A percentile compares a stretch with the other conserved stretches of the same genome.
Conservation (phyloP, 2,113 vertebrate genomes). For the Clupea harengus region DNA sequence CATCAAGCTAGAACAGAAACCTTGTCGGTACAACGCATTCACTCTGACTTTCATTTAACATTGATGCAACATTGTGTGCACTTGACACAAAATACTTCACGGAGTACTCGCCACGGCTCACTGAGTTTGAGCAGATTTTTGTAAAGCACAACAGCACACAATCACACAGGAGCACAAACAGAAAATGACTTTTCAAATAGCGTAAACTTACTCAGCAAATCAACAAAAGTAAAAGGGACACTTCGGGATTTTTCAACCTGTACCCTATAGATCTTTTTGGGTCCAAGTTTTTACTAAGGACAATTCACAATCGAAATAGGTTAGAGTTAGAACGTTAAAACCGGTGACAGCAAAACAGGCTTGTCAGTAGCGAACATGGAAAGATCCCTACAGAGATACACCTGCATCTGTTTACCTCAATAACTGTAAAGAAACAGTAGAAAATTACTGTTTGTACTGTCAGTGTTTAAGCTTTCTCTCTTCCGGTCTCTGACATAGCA, state of each 20-base stretch:
- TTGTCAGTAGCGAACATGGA: too few species aligned
- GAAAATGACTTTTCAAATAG: background rate
- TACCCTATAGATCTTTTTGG: too few species aligned
- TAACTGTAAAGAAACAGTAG: background rate
- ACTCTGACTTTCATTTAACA: constrained; percentile 23
- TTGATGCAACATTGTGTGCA: constrained; percentile 10
- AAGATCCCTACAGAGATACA: too few species aligned
- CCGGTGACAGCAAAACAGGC: too few species aligned
- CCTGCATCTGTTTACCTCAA: background rate
- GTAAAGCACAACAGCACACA: background rate
- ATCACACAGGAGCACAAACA: background rate
- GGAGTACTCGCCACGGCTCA: background rate
- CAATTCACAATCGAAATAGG: too few species aligned
- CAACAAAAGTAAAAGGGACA: too few species aligned
- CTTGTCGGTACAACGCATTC: constrained; percentile 26
- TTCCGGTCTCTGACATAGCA: too few species aligned
- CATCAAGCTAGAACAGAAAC: constrained; percentile 20
- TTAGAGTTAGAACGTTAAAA: too few species aligned
- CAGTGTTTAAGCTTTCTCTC: too few species aligned
- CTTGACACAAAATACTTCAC: constrained; percentile 11
- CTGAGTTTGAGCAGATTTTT: background rate
- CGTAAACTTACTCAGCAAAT: background rate
- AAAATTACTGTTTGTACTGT: background rate
- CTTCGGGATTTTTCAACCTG: too few species aligned
- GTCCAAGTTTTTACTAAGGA: too few species aligned